Evolutionary conservation across 2,797 vertebrate genomes (phyloP).

Genomic region (Diceros bicornis): DNA sequence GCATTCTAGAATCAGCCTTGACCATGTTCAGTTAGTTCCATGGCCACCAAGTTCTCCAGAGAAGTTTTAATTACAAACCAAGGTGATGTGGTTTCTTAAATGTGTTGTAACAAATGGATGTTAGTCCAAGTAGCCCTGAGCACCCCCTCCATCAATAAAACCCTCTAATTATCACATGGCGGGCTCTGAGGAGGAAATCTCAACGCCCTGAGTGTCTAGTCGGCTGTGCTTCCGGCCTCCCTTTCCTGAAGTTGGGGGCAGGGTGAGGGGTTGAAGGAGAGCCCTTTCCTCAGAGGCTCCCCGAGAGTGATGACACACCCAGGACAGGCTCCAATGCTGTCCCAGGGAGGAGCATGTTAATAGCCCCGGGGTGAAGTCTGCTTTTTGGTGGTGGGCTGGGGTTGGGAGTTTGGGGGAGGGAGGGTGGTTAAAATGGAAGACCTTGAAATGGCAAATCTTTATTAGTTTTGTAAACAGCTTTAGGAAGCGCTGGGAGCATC

Average conservation of each 20-base stretch:
- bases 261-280: background rate
- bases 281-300: conserved; percentile 16
- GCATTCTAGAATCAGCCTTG: background rate
- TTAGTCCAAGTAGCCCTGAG: conserved; percentile 59
- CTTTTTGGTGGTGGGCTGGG: conserved; percentile 35
- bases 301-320: background rate
- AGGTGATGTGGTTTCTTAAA: conserved; percentile 81
- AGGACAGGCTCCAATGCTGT: background rate
- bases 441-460: conserved; percentile 83
- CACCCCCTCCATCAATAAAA: conserved; percentile 78
- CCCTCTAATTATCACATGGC: conserved; percentile 57
- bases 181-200: conserved; percentile 73
- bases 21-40: conserved; percentile 8
- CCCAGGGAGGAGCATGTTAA: background rate
- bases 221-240: conserved; percentile 64
- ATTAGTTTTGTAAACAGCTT: conserved; percentile 88
- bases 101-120: conserved; percentile 81
- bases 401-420: background rate
- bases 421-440: conserved; percentile 59
- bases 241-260: conserved; percentile 45
- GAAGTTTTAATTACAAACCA: conserved; percentile 86
- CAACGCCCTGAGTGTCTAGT: conserved; percentile 36
- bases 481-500: conserved; percentile 86
- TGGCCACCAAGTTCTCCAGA: conserved; percentile 82
- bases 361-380: background rate